Percentiles rank a stretch among this genome's conserved stretches.
These are phyloP conservation scores for Zaprionus lineosus DNA, from an alignment of 2,888 invertebrate species.

Conservation along the genomic window DNA sequence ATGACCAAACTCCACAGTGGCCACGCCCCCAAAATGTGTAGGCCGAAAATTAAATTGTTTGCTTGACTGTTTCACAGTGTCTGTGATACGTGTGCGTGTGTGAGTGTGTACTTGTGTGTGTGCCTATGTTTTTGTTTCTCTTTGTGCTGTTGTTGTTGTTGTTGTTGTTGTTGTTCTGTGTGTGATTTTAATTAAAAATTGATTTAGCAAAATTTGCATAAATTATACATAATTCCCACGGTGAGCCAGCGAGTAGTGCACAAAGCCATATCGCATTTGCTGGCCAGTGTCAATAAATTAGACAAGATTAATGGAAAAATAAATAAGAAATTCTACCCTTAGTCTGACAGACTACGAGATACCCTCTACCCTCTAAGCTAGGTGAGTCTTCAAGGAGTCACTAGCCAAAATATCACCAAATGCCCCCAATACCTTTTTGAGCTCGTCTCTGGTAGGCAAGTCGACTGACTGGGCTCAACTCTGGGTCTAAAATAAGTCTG, in stretches of 20 bases:
- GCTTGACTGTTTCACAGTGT: constrained; percentile 34
- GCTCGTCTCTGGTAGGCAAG: too few relatives aligned
- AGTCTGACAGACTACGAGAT: constrained; percentile 1
- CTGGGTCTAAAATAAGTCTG: too few relatives aligned
- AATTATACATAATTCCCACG: constrained; percentile 70
- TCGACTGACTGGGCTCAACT: too few relatives aligned
- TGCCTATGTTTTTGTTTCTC: too few relatives aligned
- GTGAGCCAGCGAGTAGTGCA: constrained; percentile 52
- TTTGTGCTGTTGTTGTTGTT: too few relatives aligned
- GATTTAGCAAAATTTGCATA: constrained; percentile 73
- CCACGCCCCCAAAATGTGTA: constrained; percentile 35
- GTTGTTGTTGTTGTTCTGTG: constrained; percentile 14
- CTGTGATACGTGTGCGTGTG: constrained; percentile 3
- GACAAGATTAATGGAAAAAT: constrained; percentile 69
- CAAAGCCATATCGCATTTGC: constrained; percentile 39
- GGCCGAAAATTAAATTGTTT: constrained; percentile 52
- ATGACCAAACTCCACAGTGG: constrained; percentile 20
- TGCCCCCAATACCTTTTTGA: too few relatives aligned
- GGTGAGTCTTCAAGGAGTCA: too few relatives aligned
- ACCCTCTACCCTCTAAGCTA: constrained; percentile 7
- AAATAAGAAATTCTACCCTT: constrained; percentile 19
- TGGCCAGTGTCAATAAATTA: constrained; percentile 69
- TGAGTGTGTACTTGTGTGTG: neutral
- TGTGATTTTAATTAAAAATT: constrained; percentile 72
- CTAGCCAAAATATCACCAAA: too few relatives aligned